Evolutionary conservation across 35 echinoderm and acorn worm genomes (phyloP), one percentile per base, ranked within the genome.

Genomic region (Ophiothrix spiculata): DNA sequence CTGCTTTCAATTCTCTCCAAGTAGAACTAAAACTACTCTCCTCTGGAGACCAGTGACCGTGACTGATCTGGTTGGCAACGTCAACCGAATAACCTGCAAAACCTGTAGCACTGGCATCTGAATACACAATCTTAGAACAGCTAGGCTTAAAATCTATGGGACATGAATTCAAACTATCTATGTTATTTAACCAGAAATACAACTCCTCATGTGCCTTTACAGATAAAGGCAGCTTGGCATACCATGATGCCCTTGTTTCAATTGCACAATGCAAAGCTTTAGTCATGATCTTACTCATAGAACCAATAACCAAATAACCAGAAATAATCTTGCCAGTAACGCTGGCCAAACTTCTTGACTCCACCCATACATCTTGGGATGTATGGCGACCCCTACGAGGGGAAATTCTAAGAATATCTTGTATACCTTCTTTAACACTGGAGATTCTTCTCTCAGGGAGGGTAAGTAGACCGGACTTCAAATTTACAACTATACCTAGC

Each of bases 1-100:
- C 69, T 77, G 88, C 80, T 40, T 84, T 83, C 25, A 81, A 40
- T 39, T 89, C 87, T 69, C 79, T 89, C 87, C 79, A 89, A 38
- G 87, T 82, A 8, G 79, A 90, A 69, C 88, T 78, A 41, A 45
- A 1, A 1, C n/a, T 35, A 33, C 25, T 76, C 41, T 76, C 74
- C 4, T 21, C 34, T 46, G 4, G 15, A 31, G 80, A 34, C 88
- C 80, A 84, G 45, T 45, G 31, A 31, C 56, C 33, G 60, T 60
- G 25, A 32, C 13, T 39, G 33, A 74, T 73, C 32, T 31, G 35
- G 31, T 75, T 56, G 21, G n/a, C 74, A 16, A 29, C 35, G 13
- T 90, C 64, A n/a, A 33, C 80, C 12, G 77, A 3, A 38, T 81
- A 90, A 21, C 79, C 88, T 29, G 36, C 64, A 37, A 82, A 90